A percentile compares a stretch with the other conserved stretches of the same genome.
Evolutionary conservation across 2,113 vertebrate species (phyloP).

Genomic region (Acrocephalus kingi): DNA sequence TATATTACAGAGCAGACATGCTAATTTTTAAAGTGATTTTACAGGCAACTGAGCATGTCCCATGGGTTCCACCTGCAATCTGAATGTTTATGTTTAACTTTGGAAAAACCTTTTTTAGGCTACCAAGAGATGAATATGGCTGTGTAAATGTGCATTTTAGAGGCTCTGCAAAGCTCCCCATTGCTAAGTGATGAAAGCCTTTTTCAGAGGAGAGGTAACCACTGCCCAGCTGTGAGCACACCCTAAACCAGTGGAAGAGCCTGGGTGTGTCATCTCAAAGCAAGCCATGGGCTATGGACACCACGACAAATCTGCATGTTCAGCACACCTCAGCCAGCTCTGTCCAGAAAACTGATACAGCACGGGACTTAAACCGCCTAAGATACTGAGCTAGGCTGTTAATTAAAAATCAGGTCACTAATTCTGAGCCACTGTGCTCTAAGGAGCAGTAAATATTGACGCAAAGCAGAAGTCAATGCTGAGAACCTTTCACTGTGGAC

Average conservation of each 20-base stretch:
- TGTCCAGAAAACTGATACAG: neutral
- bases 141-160: neutral
- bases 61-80: neutral
- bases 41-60: neutral
- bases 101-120: neutral
- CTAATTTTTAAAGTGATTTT: conserved; percentile 45
- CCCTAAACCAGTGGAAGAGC: neutral
- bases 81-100: neutral
- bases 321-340: neutral
- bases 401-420: neutral
- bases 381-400: neutral
- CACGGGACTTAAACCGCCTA: neutral
- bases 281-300: neutral
- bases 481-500: neutral
- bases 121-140: neutral
- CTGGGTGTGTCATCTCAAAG: neutral
- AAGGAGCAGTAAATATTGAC: neutral
- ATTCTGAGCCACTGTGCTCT: neutral
- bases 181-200: neutral
- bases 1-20: neutral
- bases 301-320: neutral
- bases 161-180: neutral
- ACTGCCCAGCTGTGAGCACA: neutral
- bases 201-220: neutral
- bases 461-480: neutral